A percentile compares a stretch with the other conserved stretches of the same genome.
These are phyloP conservation scores for Brachyhypopomus gauderio DNA, from an alignment of 2,113 vertebrate species.

Conservation along the genomic window DNA sequence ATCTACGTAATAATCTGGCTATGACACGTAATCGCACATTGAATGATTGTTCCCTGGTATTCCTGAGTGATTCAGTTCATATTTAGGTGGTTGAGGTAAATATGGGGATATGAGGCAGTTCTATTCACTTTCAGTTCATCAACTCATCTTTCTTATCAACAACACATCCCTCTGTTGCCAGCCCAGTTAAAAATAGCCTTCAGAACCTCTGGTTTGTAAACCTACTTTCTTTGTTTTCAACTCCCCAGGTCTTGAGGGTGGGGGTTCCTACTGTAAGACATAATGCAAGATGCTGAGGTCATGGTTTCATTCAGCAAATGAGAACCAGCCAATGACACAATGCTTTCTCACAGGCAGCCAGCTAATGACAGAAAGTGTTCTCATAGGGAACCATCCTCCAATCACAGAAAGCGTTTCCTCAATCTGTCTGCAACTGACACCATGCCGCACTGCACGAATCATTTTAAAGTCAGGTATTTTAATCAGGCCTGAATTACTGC, in stretches of 20 bases:
- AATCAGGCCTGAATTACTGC: not conserved
- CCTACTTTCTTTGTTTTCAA: conserved; percentile 12
- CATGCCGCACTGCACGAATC: not conserved
- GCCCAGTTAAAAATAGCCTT: conserved; percentile 42
- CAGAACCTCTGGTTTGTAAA: conserved; percentile 8
- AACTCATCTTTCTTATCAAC: not conserved
- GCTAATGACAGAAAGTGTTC: conserved; percentile 24
- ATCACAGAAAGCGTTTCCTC: not conserved
- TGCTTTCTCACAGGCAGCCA: conserved; percentile 43
- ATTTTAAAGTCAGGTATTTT: not conserved
- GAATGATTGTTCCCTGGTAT: too few species aligned
- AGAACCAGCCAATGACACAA: conserved; percentile 46
- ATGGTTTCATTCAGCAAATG: conserved; percentile 56
- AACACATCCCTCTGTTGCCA: conserved; percentile 23
- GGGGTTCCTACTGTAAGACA: conserved; percentile 44
- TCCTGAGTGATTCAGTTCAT: too few species aligned
- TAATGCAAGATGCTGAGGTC: conserved; percentile 61
- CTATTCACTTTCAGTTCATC: conserved; percentile 3
- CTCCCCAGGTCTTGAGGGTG: conserved; percentile 26
- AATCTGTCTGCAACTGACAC: not conserved
- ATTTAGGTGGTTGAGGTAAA: too few species aligned
- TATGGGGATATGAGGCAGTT: not conserved
- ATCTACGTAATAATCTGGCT: too few species aligned
- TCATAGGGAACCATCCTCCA: conserved; percentile 50
- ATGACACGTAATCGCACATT: too few species aligned